A percentile compares a stretch with the other conserved stretches of the same genome.
Evolutionary conservation across 2,888 invertebrate species (phyloP).

Genomic region (Rhodophaea formosa): DNA sequence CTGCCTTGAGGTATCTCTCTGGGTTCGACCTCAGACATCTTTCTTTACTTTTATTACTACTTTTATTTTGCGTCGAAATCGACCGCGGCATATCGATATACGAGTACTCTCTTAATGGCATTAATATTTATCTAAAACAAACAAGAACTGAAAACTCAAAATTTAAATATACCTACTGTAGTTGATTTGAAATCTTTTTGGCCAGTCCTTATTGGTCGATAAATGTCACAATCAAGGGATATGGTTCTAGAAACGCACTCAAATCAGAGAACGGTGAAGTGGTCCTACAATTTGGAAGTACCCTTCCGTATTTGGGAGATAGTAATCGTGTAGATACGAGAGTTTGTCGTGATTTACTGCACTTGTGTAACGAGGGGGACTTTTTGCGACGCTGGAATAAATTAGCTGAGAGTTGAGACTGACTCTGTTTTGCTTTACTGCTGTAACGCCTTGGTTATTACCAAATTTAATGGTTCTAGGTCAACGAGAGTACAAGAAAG

Average conservation of each 20-base stretch:
- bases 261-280: constrained; percentile 33
- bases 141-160: too few relatives aligned
- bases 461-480: too few relatives aligned
- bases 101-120: too few relatives aligned
- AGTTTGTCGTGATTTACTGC: constrained; percentile 62
- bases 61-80: too few relatives aligned
- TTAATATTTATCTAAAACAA: too few relatives aligned
- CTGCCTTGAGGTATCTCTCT: too few relatives aligned
- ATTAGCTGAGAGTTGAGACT: constrained; percentile 56
- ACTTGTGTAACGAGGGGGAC: constrained; percentile 69
- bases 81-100: too few relatives aligned
- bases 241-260: not conserved
- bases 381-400: constrained; percentile 67
- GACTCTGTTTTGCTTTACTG: constrained; percentile 10
- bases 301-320: constrained; percentile 62
- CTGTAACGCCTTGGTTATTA: constrained; percentile 6
- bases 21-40: too few relatives aligned
- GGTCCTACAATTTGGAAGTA: constrained; percentile 42
- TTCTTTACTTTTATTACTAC: too few relatives aligned
- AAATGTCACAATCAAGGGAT: not conserved
- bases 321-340: constrained; percentile 64
- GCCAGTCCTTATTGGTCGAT: not conserved
- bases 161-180: too few relatives aligned
- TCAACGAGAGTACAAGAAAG: too few relatives aligned
- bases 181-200: too few relatives aligned